Evolutionary conservation across 2,888 invertebrate species (phyloP), one percentile per base, ranked within the genome.

Genomic region (Cheilosia grossa): DNA sequence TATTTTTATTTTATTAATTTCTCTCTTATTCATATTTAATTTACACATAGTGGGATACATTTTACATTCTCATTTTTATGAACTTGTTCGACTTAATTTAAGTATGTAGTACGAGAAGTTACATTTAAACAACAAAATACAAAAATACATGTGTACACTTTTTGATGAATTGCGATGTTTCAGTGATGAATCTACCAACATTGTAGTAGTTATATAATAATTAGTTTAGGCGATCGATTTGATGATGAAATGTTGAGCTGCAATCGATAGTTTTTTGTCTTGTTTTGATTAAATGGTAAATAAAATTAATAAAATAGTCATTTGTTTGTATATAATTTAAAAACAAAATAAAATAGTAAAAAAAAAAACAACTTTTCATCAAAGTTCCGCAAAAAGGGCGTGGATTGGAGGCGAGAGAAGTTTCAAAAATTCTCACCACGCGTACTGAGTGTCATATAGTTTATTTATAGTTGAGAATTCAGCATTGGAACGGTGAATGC

Each of bases 1-100:
- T 13, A 54, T 33, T 54, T 37, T 33, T 13, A 54, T 33, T 54
- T 37, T 56, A n/a, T 40, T 13, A 21, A 40, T 30, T 49, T 33
- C 49, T 24, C 30, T 40, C 59, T 59, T 30, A 30, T 51, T 67
- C 70, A 30, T 69, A 82, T 72, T 77, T 78, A 78, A 77, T 82
- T 82, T 78, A 82, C 82, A 82, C 82, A 82, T 82, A 82, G 82
- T 78, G 82, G 82, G 66, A 70, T 70, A 77, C 54, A 40, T 69
- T 53, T 54, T 17, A 3, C 56, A 49, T 2, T 75, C 56, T n/a
- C 2, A 64, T 64, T 13, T 17, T 69, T 27, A 17, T 42, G 40
- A 56, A 47, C 37, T 66, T 67, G 40, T 78, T 80, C 42, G 64
- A 83, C 82, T 82, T 82, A 82, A 82, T 77, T 82, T 83, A 74